Conservation (phyloP, 2,113 vertebrate genomes). For the Dipodomys ordii region DNA sequence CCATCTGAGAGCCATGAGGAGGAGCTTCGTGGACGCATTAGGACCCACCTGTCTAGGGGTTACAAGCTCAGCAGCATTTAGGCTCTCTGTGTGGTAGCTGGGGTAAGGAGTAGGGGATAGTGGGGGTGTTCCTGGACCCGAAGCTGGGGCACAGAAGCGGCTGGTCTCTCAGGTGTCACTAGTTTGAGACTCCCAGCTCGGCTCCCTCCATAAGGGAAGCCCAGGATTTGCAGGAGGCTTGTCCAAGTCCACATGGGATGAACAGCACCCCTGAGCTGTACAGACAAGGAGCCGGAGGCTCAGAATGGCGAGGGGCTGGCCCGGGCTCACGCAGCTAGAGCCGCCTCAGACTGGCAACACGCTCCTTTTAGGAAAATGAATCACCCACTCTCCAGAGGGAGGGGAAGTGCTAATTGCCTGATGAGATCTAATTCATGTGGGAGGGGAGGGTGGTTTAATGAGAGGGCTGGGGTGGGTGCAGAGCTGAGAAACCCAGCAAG, state of each 20-base stretch:
- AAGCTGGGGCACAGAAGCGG: background rate
- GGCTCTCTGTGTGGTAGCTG: background rate
- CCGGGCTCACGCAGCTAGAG: background rate
- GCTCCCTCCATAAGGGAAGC: background rate
- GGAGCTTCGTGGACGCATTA: too few relatives aligned
- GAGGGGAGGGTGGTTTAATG: constrained; percentile 49
- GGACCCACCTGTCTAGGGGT: background rate
- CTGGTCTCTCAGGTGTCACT: fast-evolving
- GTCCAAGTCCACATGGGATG: background rate
- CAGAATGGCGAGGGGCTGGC: background rate
- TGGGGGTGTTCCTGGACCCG: background rate
- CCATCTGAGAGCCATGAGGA: too few relatives aligned
- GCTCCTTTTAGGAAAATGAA: constrained; percentile 57
- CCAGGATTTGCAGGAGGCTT: background rate
- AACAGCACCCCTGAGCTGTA: fast-evolving
- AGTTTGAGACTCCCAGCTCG: background rate
- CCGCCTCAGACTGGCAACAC: constrained; percentile 17
- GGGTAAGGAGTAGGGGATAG: background rate
- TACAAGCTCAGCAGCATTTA: background rate
- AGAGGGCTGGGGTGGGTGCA: constrained; percentile 48
- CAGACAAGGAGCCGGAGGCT: background rate
- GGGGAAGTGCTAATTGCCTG: constrained; percentile 71
- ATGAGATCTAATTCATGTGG: constrained; percentile 64
- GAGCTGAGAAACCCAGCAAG: background rate
- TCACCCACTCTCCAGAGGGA: constrained; percentile 37